A percentile compares a stretch with the other conserved stretches of the same genome.
phyloP scores from a whole-genome alignment of 2,797 vertebrate species.

The Emydoidea blandingii region DNA sequence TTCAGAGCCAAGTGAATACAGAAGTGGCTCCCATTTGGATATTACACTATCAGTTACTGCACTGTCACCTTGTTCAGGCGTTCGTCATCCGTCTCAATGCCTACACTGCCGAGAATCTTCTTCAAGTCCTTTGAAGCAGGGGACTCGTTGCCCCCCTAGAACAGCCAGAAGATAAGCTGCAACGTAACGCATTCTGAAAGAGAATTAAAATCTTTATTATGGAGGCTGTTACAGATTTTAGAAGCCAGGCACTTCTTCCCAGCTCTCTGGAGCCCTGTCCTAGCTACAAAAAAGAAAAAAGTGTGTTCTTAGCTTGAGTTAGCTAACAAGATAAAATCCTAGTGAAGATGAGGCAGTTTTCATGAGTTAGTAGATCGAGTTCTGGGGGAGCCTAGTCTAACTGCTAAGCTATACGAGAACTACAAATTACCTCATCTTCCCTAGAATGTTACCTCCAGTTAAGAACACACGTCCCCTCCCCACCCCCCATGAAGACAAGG shows the following conservation, averaged over 20 bases:
- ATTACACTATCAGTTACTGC: not conserved
- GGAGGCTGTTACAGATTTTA: rapidly evolving
- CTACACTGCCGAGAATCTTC: slow-evolving; percentile 97
- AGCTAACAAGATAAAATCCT: not conserved
- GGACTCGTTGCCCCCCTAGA: slow-evolving; percentile 88
- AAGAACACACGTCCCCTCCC: not conserved
- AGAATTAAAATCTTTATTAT: rapidly evolving
- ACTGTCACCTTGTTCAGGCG: slow-evolving; percentile 88
- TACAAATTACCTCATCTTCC: not conserved
- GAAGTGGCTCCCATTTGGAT: not conserved
- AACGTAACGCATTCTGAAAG: slow-evolving; percentile 95
- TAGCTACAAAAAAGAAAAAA: not conserved
- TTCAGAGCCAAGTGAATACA: rapidly evolving
- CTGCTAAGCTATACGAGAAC: not conserved
- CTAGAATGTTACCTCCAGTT: not conserved
- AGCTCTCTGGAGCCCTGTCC: rapidly evolving
- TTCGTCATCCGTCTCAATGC: slow-evolving; percentile 92
- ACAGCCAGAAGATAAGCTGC: slow-evolving; percentile 94
- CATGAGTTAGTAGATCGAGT: not conserved
- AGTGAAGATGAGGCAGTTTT: not conserved
- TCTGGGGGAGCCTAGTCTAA: not conserved
- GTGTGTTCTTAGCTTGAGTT: not conserved
- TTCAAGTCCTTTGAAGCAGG: slow-evolving; percentile 91
- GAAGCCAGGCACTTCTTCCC: rapidly evolving
- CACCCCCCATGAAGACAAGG: not conserved